These are phyloP conservation scores for Nomada fabriciana DNA, from an alignment of 2,888 invertebrate genomes.

Conservation along the genomic window DNA sequence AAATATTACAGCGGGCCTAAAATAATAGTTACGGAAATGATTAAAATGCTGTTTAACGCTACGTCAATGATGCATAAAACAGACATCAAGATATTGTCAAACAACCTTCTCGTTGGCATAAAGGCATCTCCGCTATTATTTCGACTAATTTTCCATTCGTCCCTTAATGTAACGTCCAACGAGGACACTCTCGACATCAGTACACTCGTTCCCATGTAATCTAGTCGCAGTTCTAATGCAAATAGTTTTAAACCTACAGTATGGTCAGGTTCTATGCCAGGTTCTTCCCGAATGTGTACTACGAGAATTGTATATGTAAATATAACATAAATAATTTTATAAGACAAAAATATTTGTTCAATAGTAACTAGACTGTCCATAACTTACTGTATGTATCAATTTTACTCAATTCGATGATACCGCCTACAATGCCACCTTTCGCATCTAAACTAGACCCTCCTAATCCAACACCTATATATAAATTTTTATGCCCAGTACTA, in stretches of 20 bases:
- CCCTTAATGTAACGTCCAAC: conserved; percentile 91
- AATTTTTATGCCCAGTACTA: conserved; percentile 96
- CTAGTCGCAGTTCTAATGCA: conserved; percentile 95
- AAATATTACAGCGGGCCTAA: conserved; percentile 93
- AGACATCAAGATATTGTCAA: neutral
- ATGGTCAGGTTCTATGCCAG: conserved; percentile 95
- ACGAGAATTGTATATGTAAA: conserved; percentile 63
- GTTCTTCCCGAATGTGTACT: conserved; percentile 96
- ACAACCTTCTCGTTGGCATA: conserved; percentile 88
- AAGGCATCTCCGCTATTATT: conserved; percentile 85
- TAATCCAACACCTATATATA: conserved; percentile 94
- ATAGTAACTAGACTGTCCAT: conserved; percentile 20
- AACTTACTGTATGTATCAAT: conserved; percentile 92
- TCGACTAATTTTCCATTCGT: conserved; percentile 93
- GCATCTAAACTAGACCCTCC: conserved; percentile 97
- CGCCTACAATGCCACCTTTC: conserved; percentile 98
- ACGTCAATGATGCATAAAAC: conserved; percentile 7
- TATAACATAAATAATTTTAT: neutral
- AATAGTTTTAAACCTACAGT: conserved; percentile 92
- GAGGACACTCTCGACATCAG: conserved; percentile 95
- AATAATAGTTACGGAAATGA: conserved; percentile 5
- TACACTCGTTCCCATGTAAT: conserved; percentile 99
- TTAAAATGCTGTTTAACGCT: conserved; percentile 1
- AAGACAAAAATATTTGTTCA: neutral
- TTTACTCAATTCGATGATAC: conserved; percentile 95